Evolutionary conservation across 2,113 vertebrate genomes (phyloP).

Genomic region (Grus americana): DNA sequence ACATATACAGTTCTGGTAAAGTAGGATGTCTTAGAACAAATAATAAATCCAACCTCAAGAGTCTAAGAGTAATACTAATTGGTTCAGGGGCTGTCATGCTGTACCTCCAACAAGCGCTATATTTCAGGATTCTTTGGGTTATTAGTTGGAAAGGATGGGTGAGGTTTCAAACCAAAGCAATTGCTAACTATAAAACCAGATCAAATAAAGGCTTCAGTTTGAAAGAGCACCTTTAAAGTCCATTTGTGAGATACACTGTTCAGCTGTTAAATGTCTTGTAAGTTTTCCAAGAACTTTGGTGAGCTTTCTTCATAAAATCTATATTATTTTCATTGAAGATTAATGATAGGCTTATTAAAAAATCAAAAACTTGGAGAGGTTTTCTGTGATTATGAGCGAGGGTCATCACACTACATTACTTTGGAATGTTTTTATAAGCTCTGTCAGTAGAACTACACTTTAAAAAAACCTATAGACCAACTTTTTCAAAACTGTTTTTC

Average conservation of each 20-base stretch:
- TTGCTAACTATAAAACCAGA: constrained; percentile 68
- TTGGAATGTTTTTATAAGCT: constrained; percentile 66
- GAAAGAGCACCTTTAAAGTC: constrained; percentile 60
- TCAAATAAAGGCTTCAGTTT: constrained; percentile 68
- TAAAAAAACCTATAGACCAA: constrained; percentile 31
- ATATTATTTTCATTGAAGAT: constrained; percentile 69
- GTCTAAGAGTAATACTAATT: constrained; percentile 8
- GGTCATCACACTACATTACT: constrained; percentile 60
- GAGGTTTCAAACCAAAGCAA: constrained; percentile 66
- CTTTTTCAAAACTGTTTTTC: constrained; percentile 52
- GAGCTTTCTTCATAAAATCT: constrained; percentile 67
- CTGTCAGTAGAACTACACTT: constrained; percentile 45
- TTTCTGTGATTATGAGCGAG: constrained; percentile 55
- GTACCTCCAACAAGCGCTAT: constrained; percentile 33
- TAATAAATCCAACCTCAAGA: constrained; percentile 4
- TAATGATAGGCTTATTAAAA: constrained; percentile 64
- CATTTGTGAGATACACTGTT: constrained; percentile 66
- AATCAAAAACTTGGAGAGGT: constrained; percentile 51
- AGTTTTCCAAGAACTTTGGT: constrained; percentile 65
- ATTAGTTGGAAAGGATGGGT: constrained; percentile 67
- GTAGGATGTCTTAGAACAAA: background rate
- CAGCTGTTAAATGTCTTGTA: constrained; percentile 68
- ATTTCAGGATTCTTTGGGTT: constrained; percentile 58
- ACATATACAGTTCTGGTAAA: background rate
- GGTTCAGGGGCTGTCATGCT: background rate